Evolutionary conservation across 1,140 invertebrate genomes (phyloP).

Genomic region (honey bee (Apis mellifera)): DNA sequence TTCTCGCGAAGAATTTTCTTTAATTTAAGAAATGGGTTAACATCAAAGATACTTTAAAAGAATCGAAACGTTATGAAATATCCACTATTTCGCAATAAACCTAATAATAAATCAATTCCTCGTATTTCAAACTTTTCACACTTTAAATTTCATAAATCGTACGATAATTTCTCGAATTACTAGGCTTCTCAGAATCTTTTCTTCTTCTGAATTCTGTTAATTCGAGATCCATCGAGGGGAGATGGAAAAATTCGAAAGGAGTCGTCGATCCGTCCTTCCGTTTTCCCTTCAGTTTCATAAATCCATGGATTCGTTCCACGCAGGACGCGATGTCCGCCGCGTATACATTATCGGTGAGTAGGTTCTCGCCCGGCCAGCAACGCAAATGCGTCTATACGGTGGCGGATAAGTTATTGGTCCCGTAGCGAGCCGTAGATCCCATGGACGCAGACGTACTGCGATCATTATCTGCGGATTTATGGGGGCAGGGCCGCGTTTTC

Average conservation of each 20-base stretch:
- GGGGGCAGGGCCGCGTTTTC: conserved; percentile 46
- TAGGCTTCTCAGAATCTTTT: no score
- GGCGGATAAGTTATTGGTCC: conserved; percentile 78
- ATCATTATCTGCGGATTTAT: conserved; percentile 80
- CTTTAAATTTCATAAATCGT: no score
- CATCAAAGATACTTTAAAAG: no score
- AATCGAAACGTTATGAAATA: no score
- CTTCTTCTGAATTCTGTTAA: no score
- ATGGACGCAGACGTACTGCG: conserved; percentile 79
- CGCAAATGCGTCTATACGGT: conserved; percentile 67
- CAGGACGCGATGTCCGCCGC: conserved; percentile 19
- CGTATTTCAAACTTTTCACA: no score
- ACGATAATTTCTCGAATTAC: no score
- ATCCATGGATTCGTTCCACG: conserved; percentile 58
- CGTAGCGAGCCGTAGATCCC: conserved; percentile 78
- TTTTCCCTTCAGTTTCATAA: conserved; percentile 64
- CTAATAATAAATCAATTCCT: no score
- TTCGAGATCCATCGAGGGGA: no score
- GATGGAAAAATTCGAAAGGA: neutral
- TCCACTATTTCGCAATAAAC: no score
- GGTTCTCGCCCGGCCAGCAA: neutral
- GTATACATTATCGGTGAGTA: conserved; percentile 60
- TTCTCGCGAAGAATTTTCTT: neutral
- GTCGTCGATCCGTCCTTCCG: conserved; percentile 14
- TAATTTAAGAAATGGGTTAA: neutral